Conservation (phyloP, 2,888 invertebrate species). For the Drosophila anomelani region DNA sequence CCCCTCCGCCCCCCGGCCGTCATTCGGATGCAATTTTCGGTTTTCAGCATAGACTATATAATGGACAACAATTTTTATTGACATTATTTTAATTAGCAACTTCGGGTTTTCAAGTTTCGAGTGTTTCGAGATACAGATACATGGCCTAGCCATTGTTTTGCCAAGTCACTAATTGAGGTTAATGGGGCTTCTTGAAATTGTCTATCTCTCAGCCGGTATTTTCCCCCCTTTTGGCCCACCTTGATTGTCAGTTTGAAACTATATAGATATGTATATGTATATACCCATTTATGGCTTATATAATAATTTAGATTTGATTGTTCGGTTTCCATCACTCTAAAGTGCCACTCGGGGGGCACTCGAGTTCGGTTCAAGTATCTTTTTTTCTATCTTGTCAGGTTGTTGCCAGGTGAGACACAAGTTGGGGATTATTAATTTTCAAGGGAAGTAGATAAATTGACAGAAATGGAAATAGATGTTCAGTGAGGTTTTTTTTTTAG, state of each 20-base stretch:
- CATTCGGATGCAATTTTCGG: conserved; percentile 71
- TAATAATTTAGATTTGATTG: conserved; percentile 35
- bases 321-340: conserved; percentile 33
- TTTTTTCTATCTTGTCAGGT: neutral
- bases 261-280: neutral
- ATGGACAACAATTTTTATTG: conserved; percentile 81
- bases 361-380: neutral
- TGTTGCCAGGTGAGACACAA: conserved; percentile 8
- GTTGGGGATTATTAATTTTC: neutral
- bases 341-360: conserved; percentile 25
- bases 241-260: conserved; percentile 24
- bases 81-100: conserved; percentile 81
- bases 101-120: conserved; percentile 32
- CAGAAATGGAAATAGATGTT: neutral
- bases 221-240: conserved; percentile 23
- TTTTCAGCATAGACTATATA: conserved; percentile 60
- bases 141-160: conserved; percentile 28
- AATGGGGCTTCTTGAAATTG: conserved; percentile 78
- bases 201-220: conserved; percentile 54
- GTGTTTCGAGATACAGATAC: conserved; percentile 18
- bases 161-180: conserved; percentile 81
- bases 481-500: neutral
- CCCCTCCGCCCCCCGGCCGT: conserved; percentile 9
- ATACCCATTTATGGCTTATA: conserved; percentile 36
- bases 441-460: neutral